Conservation (phyloP, 2,888 invertebrate genomes). For the Nysson spinosus region DNA sequence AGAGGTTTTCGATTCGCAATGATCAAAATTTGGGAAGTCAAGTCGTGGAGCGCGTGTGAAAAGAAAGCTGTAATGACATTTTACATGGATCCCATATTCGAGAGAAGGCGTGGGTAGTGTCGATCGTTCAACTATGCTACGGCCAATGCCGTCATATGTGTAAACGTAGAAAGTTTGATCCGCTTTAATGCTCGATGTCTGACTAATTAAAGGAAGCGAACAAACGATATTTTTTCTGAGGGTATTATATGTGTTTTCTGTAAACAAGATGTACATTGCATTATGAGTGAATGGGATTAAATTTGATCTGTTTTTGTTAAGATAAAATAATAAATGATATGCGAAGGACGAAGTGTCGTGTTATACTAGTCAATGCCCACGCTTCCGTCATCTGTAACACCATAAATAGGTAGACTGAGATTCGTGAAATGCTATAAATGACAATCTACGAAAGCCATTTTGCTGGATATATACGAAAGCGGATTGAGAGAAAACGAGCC, state of each 20-base stretch:
- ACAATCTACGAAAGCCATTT: slow-evolving; percentile 24
- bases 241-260: too few species aligned
- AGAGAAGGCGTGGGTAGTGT: slow-evolving; percentile 29
- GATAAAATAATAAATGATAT: too few species aligned
- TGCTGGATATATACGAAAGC: slow-evolving; percentile 49
- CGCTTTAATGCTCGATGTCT: slow-evolving; percentile 9
- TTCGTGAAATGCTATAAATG: slow-evolving; percentile 42
- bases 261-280: too few species aligned
- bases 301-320: too few species aligned
- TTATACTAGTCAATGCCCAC: slow-evolving; percentile 38
- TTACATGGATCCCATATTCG: slow-evolving; percentile 18
- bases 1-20: not conserved
- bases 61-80: slow-evolving; percentile 8
- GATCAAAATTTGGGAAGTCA: slow-evolving; percentile 23
- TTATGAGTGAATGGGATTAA: too few species aligned
- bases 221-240: too few species aligned
- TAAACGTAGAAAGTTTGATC: slow-evolving; percentile 29
- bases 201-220: slow-evolving; percentile 3
- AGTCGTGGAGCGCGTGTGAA: not conserved
- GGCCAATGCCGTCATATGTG: slow-evolving; percentile 8
- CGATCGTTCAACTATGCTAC: slow-evolving; percentile 10
- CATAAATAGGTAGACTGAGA: slow-evolving; percentile 30
- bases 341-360: too few species aligned
- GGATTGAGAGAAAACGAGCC: slow-evolving; percentile 56
- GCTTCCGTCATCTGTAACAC: slow-evolving; percentile 35